Evolutionary conservation across 2,113 vertebrate genomes (phyloP).

Genomic region (Herpetotheres cachinnans): DNA sequence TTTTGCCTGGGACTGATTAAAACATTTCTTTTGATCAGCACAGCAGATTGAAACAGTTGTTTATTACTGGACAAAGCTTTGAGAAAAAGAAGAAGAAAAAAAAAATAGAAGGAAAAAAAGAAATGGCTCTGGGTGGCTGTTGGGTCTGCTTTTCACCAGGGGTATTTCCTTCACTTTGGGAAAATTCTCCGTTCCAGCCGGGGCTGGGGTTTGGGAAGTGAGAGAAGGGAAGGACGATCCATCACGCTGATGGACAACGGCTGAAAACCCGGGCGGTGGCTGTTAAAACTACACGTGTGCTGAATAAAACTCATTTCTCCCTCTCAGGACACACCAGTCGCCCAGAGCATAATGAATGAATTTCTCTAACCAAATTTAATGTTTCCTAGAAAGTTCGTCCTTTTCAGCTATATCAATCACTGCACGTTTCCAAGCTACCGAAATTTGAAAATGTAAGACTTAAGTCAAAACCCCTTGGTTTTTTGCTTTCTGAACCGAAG

Average conservation of each 20-base stretch:
- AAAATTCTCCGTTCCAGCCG: background rate
- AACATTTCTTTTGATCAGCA: slow-evolving; percentile 59
- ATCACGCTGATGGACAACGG: background rate
- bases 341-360: background rate
- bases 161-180: background rate
- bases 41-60: slow-evolving; percentile 56
- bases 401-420: background rate
- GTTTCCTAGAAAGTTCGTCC: background rate
- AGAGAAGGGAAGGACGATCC: background rate
- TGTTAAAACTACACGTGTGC: background rate
- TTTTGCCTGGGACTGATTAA: slow-evolving; percentile 68
- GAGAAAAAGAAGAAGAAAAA: background rate
- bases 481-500: background rate
- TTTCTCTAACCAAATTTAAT: background rate
- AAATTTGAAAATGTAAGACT: background rate
- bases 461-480: background rate
- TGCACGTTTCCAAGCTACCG: background rate
- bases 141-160: background rate
- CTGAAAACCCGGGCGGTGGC: background rate
- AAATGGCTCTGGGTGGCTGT: background rate
- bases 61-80: slow-evolving; percentile 55
- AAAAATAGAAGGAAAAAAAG: background rate
- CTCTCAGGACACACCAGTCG: background rate
- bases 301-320: background rate
- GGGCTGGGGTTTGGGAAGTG: background rate